A percentile compares a stretch with the other conserved stretches of the same genome.
Conservation (phyloP, 2,888 invertebrate genomes). For the Leucophora obtusa region DNA sequence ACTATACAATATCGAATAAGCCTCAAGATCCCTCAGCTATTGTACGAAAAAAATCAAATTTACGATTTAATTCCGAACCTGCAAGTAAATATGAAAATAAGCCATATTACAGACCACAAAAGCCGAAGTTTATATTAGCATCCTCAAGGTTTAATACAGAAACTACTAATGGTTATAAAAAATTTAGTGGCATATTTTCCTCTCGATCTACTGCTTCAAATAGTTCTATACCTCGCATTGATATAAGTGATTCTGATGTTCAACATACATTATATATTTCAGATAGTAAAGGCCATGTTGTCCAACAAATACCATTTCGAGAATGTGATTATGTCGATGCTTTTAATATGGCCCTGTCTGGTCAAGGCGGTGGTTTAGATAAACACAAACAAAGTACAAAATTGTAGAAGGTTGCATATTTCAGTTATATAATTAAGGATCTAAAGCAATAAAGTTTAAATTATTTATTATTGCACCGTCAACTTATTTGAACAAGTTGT, state of each 20-base stretch:
- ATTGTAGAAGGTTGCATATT: background rate
- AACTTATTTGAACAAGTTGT: no score
- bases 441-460: background rate
- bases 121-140: background rate
- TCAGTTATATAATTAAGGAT: background rate
- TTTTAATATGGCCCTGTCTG: slow-evolving; percentile 12
- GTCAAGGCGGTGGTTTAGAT: background rate
- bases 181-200: slow-evolving; percentile 22
- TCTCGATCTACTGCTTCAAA: slow-evolving; percentile 22
- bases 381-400: background rate
- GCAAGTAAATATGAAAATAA: background rate
- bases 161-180: background rate
- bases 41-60: background rate
- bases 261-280: slow-evolving; percentile 59
- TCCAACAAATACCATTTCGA: slow-evolving; percentile 61
- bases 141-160: background rate
- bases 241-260: slow-evolving; percentile 21
- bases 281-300: slow-evolving; percentile 53
- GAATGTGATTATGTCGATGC: slow-evolving; percentile 59
- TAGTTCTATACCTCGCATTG: background rate
- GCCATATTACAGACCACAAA: background rate
- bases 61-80: background rate
- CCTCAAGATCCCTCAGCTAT: no score
- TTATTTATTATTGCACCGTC: background rate
- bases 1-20: no score